Evolutionary conservation across 2,888 invertebrate species (phyloP), one percentile per base, ranked within the genome.

Genomic region (Leptogaster cylindrica): DNA sequence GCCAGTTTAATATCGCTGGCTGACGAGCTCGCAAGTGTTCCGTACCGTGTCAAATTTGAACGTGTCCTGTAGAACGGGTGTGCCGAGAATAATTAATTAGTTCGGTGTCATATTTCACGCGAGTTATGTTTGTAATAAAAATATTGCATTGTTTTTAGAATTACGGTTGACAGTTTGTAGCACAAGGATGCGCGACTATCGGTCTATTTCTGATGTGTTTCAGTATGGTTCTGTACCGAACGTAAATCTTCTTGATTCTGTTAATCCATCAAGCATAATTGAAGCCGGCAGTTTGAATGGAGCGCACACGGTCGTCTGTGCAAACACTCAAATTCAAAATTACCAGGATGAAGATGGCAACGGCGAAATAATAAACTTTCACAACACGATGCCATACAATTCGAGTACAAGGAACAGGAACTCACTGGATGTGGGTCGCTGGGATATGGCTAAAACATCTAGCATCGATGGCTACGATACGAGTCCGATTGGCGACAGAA

Each of bases 161-260:
- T n/a, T n/a, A n/a, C n/a, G 14, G 20, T 46, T 6, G 46, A 23
- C 23, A 25, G 46, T 20, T 28, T 31, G 3, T 20, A 20, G 18
- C 2, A 2, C 10, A 18, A 65, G 23, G 67, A 80, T 80, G 79
- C 77, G 76, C 71, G 77, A 80, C 74, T 77, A 78, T 76, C 76
- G 76, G 7, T 73, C 76, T 58, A 75, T 78, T 71, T 78, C 79
- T 66, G 79, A 77, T 76, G 79, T 80, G 27, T 80, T 80, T 73
- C 78, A 78, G 63, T 77, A 76, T 66, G 68, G 66, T 67, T 72
- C 68, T 63, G 76, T 76, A 50, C 78, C 78, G 63, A 74, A 41
- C 41, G 58, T 58, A 39, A 58, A 58, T 58, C 58, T 58, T 5
- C 58, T 58, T 12, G 25, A 58, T 36, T 58, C 58, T 14, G 31